Evolutionary conservation across 2,888 invertebrate genomes (phyloP).

Genomic region (Eucera pruinosa): DNA sequence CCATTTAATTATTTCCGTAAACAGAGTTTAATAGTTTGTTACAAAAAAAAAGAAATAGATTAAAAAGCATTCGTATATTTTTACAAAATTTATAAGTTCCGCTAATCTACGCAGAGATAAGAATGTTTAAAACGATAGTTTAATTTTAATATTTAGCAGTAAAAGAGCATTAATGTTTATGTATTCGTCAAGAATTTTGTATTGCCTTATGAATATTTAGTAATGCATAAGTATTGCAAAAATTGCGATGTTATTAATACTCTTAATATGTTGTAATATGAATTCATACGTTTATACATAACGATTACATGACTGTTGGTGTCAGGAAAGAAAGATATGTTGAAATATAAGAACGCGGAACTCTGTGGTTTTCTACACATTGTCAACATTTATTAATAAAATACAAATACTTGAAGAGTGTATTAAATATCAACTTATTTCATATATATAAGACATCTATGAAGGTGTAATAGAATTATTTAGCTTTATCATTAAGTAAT

Average conservation of each 20-base stretch:
- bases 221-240: neutral
- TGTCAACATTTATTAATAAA: slow-evolving; percentile 12
- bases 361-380: slow-evolving; percentile 39
- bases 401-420: neutral
- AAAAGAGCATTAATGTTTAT: neutral
- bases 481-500: neutral
- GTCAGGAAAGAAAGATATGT: neutral
- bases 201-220: neutral
- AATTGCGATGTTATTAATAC: neutral
- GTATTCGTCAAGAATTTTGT: neutral
- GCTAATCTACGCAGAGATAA: too few relatives aligned
- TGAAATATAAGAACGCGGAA: slow-evolving; percentile 42
- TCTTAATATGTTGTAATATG: neutral
- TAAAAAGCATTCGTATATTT: too few relatives aligned
- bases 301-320: slow-evolving; percentile 24
- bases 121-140: too few relatives aligned
- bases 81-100: too few relatives aligned
- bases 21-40: neutral
- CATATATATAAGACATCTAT: neutral
- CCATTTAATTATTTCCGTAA: neutral
- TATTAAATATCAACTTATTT: slow-evolving; percentile 7
- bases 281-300: slow-evolving; percentile 4
- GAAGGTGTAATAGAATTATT: neutral
- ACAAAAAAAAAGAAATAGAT: neutral
- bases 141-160: neutral